Conservation (phyloP, 2,888 invertebrate genomes). For the Achlya flavicornis region DNA sequence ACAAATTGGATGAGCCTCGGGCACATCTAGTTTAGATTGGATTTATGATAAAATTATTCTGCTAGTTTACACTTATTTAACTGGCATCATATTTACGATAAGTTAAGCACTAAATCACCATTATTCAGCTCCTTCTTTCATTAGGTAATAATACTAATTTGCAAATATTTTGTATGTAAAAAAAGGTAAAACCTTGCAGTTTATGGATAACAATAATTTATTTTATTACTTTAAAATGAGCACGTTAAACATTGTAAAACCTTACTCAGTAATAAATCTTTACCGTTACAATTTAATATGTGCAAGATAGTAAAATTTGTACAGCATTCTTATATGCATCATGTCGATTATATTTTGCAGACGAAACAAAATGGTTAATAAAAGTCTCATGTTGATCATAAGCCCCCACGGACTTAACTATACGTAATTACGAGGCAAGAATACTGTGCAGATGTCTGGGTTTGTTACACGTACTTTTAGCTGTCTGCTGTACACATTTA, state of each 20-base stretch:
- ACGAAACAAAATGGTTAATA: neutral
- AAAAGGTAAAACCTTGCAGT: neutral
- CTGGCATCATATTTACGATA: neutral
- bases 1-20: conserved; percentile 9
- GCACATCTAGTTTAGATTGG: conserved; percentile 6
- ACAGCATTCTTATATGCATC: neutral
- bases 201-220: conserved; percentile 7
- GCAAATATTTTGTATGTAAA: neutral
- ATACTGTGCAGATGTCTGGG: conserved; percentile 19
- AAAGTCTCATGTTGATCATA: conserved; percentile 11
- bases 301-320: neutral
- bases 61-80: neutral
- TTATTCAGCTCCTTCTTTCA: neutral
- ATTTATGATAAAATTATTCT: conserved; percentile 2
- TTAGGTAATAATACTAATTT: too few species aligned
- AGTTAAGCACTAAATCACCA: too few species aligned
- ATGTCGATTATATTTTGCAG: neutral
- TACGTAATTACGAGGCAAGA: conserved; percentile 29
- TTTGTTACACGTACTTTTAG: conserved; percentile 7
- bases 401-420: conserved; percentile 25
- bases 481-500: conserved; percentile 20
- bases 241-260: neutral
- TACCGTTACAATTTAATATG: neutral
- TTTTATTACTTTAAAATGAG: neutral
- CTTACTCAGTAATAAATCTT: neutral